Percentiles rank a stretch among this genome's conserved stretches.
These are phyloP conservation scores for Proteles cristata DNA, from an alignment of 2,113 vertebrate genomes.

Conservation along the genomic window DNA sequence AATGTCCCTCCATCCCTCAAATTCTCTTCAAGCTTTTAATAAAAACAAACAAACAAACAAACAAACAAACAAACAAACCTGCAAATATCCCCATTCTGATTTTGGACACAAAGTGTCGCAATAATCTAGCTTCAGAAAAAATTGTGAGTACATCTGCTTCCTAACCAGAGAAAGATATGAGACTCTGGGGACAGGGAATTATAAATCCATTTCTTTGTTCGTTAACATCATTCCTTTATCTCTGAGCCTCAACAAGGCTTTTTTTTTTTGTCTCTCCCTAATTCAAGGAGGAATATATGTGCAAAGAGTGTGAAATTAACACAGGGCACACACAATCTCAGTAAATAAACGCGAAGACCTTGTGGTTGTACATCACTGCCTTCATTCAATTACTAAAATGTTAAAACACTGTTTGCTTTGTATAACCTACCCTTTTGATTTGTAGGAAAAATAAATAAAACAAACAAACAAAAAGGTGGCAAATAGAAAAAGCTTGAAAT, in stretches of 20 bases:
- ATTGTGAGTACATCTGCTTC: neutral
- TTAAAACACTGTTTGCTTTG: neutral
- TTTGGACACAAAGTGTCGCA: neutral
- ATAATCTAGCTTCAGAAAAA: conserved; percentile 1
- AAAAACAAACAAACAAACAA: neutral
- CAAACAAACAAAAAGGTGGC: neutral
- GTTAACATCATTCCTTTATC: conserved; percentile 64
- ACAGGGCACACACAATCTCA: neutral
- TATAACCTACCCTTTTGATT: conserved; percentile 31
- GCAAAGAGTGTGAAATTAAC: conserved; percentile 73
- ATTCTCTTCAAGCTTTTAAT: neutral
- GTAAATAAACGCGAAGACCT: conserved; percentile 59
- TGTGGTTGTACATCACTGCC: neutral
- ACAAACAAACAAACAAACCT: neutral
- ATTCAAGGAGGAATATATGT: conserved; percentile 30
- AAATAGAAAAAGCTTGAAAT: neutral
- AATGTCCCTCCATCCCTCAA: neutral
- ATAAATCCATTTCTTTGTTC: conserved; percentile 54
- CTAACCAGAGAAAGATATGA: conserved; percentile 22
- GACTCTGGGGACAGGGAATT: neutral
- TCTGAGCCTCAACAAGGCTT: neutral
- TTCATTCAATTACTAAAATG: conserved; percentile 45
- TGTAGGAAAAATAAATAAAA: neutral
- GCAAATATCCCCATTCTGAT: neutral
- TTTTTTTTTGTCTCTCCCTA: neutral